Percentiles rank a stretch among this genome's conserved stretches.
Conservation (phyloP, 2,113 vertebrate species). For the Phycodurus eques region DNA sequence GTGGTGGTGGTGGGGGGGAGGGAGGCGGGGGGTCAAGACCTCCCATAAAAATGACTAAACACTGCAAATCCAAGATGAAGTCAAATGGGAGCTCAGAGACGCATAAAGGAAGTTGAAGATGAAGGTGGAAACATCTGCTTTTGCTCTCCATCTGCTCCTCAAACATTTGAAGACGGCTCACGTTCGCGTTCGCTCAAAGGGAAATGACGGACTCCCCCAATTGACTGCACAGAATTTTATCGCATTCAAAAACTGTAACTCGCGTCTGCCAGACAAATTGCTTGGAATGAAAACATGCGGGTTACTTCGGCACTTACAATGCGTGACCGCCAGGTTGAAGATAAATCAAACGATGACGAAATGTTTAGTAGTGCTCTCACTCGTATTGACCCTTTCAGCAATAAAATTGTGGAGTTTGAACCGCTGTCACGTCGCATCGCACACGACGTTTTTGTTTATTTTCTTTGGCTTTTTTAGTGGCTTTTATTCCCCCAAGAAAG, state of each 20-base stretch:
- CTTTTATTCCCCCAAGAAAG: no score
- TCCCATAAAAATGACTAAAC: conserved; percentile 49
- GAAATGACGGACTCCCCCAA: neutral
- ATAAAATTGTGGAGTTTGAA: neutral
- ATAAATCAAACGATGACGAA: conserved; percentile 1
- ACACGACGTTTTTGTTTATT: no score
- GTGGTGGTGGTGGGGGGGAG: neutral
- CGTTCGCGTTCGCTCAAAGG: neutral
- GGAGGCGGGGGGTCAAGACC: conserved; percentile 55
- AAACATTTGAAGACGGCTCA: neutral
- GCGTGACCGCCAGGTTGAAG: conserved; percentile 1
- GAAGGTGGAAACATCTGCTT: conserved; percentile 23
- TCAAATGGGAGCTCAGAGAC: conserved; percentile 38
- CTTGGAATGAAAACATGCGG: conserved; percentile 16
- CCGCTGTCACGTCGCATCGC: no score
- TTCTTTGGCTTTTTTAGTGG: no score
- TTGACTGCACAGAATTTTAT: conserved; percentile 11
- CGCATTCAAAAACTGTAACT: conserved; percentile 39
- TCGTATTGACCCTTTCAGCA: neutral
- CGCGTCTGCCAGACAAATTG: conserved; percentile 6
- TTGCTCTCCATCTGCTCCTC: neutral
- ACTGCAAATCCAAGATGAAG: conserved; percentile 40
- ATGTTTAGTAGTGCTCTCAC: neutral
- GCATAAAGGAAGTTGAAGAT: conserved; percentile 38
- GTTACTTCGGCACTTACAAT: conserved; percentile 21